Evolutionary conservation across 1,140 invertebrate species (phyloP).

Genomic region (Xylocopa sonorina): DNA sequence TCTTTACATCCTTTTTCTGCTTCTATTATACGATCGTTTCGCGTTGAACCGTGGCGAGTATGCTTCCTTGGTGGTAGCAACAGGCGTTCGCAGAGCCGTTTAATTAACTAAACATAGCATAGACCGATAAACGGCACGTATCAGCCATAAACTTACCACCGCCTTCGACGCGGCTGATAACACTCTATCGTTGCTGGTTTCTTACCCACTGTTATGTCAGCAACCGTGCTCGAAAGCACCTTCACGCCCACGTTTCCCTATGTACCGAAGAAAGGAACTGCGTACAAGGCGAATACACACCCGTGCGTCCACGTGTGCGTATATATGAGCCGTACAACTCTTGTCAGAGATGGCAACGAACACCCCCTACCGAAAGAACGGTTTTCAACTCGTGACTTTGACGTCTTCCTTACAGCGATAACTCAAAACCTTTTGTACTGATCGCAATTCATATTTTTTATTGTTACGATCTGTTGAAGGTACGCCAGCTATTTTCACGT

Average conservation of each 20-base stretch:
- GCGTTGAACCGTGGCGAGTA: background rate
- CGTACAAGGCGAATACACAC: background rate
- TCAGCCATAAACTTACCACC: slow-evolving; percentile 69
- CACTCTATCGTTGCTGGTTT: slow-evolving; percentile 65
- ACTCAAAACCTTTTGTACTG: background rate
- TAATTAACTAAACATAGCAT: slow-evolving; percentile 73
- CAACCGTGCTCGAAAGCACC: slow-evolving; percentile 67
- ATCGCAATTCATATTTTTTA: background rate
- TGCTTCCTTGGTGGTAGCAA: background rate
- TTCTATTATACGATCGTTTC: background rate
- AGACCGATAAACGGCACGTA: slow-evolving; percentile 70
- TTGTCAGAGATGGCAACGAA: slow-evolving; percentile 14
- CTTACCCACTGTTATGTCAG: slow-evolving; percentile 65
- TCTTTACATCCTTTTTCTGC: background rate
- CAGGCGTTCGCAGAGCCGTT: slow-evolving; percentile 52
- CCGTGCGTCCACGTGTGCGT: background rate
- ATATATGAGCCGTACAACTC: background rate
- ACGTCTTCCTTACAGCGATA: slow-evolving; percentile 21
- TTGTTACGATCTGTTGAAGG: too few relatives aligned
- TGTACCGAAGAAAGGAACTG: slow-evolving; percentile 20
- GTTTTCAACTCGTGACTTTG: slow-evolving; percentile 17
- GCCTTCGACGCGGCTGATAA: slow-evolving; percentile 71
- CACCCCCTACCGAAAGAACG: slow-evolving; percentile 11
- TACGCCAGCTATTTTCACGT: too few relatives aligned
- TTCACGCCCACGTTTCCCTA: slow-evolving; percentile 70